Percentiles rank a stretch among this genome's conserved stretches.
Evolutionary conservation across 37 sponge, comb jelly and placozoan genomes (phyloP).

Genomic region (Haliclona indistincta): DNA sequence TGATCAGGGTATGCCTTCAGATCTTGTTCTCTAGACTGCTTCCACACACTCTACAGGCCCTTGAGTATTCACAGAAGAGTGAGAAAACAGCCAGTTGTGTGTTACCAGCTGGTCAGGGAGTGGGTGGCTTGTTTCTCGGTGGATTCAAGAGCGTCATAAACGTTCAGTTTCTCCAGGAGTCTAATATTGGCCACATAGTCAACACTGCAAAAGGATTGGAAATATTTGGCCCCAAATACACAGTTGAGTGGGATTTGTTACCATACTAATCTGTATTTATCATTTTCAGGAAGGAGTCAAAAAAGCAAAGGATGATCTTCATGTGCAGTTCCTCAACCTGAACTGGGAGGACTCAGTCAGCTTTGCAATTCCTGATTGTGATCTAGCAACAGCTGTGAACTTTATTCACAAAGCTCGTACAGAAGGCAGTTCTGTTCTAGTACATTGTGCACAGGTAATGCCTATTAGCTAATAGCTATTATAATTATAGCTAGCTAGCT

Average conservation of each 20-base stretch:
- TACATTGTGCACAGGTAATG: slow-evolving; percentile 86
- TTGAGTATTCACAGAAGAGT: slow-evolving; percentile 68
- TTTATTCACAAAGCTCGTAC: slow-evolving; percentile 64
- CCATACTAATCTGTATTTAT: no score
- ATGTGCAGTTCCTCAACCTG: slow-evolving; percentile 51
- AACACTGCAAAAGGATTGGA: slow-evolving; percentile 88
- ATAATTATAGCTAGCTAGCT: background rate
- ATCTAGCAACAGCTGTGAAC: slow-evolving; percentile 37
- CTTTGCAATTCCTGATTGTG: slow-evolving; percentile 43
- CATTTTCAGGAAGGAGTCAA: slow-evolving; percentile 51
- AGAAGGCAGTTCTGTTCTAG: slow-evolving; percentile 61
- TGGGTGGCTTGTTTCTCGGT: slow-evolving; percentile 70
- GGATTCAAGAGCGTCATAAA: slow-evolving; percentile 84
- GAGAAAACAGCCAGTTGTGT: slow-evolving; percentile 74
- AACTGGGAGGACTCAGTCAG: slow-evolving; percentile 65
- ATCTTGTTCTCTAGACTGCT: background rate
- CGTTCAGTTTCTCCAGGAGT: slow-evolving; percentile 48
- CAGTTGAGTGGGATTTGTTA: no score
- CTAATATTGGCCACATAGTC: slow-evolving; percentile 59
- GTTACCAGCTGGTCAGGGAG: slow-evolving; percentile 8
- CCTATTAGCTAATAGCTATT: background rate
- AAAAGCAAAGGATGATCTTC: slow-evolving; percentile 44
- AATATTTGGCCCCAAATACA: slow-evolving; percentile 80
- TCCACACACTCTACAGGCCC: slow-evolving; percentile 31
- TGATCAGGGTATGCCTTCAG: slow-evolving; percentile 42